Conservation (phyloP, 2,888 invertebrate species). For the Bugula neritina region DNA sequence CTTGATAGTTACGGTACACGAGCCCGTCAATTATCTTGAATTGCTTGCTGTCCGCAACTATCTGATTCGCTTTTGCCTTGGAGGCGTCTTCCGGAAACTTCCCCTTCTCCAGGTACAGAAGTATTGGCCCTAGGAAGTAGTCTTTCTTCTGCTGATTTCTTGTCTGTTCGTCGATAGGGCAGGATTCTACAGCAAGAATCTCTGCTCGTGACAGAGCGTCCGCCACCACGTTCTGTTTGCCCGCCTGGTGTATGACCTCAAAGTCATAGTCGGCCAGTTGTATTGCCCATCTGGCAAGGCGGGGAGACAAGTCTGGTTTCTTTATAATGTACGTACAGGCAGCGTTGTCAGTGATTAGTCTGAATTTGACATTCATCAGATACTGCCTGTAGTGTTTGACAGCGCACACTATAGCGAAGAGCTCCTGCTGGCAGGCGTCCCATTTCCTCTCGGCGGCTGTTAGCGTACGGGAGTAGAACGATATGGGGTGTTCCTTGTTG, state of each 20-base stretch:
- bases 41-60: neutral
- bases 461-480: neutral
- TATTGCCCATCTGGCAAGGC: neutral
- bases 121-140: neutral
- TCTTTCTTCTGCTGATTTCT: neutral
- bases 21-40: neutral
- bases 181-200: neutral
- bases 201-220: neutral
- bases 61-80: neutral
- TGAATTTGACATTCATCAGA: neutral
- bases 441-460: neutral
- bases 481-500: neutral
- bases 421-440: neutral
- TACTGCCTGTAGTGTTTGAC: conserved; percentile 9
- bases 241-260: neutral
- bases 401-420: neutral
- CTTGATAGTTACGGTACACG: neutral
- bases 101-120: neutral
- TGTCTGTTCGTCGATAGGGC: neutral
- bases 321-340: neutral
- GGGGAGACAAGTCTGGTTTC: neutral
- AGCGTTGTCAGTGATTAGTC: neutral
- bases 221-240: neutral
- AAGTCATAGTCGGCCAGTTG: neutral
- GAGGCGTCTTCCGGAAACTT: neutral